Evolutionary conservation across 1,140 invertebrate genomes (phyloP), one percentile per base, ranked within the genome.

Genomic region (Trachymyrmex septentrionalis): DNA sequence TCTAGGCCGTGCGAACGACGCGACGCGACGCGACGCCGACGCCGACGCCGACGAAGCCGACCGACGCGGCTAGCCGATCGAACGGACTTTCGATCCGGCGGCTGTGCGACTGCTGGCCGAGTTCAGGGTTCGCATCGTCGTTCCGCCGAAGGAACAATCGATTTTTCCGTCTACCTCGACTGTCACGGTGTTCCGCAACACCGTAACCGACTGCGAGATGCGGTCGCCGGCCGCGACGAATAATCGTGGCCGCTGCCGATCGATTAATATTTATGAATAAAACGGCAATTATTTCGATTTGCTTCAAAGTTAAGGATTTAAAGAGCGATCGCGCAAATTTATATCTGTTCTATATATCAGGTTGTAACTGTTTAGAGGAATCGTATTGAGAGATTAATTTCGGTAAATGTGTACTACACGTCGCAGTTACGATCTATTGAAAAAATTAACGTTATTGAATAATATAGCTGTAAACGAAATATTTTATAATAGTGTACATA

Each of bases 91-190:
- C 75, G 89, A 90, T 90, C 81, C 77, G 77, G 77, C 81, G 71
- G 86, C 67, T 76, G 80, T 78, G 89, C 87, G 64, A 90, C 88
- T 85, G 88, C 81, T 90, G 88, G 86, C 89, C 89, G 89, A 90
- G 88, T 90, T 90, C 81, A 82, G 76, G 76, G 80, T 82, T 82
- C 67, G 55, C 53, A 59, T 38, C n/a, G 76, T n/a, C 67, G 76
- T 72, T 63, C 21, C 50, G 53, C 50, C 72, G 57, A 55, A 59
- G 66, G 38, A 78, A 75, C 71, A 53, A 89, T 89, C 88, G 87
- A 89, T 89, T 86, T 89, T 86, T 80, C 76, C 77, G 30, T 57
- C 59, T 81, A 80, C 61, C 73, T 86, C 67, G n/a, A 59, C 80
- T 84, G 73, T 75, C 77, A 80, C 72, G 66, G 14, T 85, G 80